phyloP scores from a whole-genome alignment of 2,888 invertebrate genomes.

The Polyommatus icarus region DNA sequence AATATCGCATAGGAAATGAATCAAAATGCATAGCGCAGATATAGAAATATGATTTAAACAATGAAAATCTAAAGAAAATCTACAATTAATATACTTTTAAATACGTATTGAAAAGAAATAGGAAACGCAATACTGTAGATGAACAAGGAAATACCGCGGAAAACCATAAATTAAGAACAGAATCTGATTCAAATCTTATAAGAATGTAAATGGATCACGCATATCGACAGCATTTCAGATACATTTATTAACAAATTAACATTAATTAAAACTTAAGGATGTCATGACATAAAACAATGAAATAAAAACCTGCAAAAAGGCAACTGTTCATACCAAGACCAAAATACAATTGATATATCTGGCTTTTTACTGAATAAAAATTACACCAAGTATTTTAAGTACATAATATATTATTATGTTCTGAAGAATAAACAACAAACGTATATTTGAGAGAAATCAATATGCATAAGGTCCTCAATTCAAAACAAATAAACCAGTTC shows the following conservation, averaged over 20 bases:
- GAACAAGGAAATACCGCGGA: background rate
- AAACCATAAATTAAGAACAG: background rate
- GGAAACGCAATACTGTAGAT: background rate
- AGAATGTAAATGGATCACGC: background rate
- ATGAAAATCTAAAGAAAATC: background rate
- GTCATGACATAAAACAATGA: background rate
- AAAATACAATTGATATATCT: no score
- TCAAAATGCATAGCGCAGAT: background rate
- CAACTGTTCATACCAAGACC: background rate
- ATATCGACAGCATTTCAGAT: background rate
- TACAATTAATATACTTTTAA: background rate
- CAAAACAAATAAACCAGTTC: conserved; percentile 27
- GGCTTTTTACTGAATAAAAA: no score
- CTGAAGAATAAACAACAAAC: background rate
- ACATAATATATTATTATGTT: background rate
- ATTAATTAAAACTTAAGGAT: background rate
- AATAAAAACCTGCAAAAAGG: background rate
- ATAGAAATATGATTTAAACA: no score
- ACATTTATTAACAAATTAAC: conserved; percentile 3
- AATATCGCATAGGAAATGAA: background rate
- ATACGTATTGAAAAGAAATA: background rate
- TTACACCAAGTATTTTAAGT: background rate
- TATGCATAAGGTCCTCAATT: background rate
- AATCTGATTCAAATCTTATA: conserved; percentile 9
- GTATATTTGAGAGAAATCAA: background rate